These are phyloP conservation scores for Tachycineta bicolor DNA, from an alignment of 2,113 vertebrate species.

Conservation along the genomic window DNA sequence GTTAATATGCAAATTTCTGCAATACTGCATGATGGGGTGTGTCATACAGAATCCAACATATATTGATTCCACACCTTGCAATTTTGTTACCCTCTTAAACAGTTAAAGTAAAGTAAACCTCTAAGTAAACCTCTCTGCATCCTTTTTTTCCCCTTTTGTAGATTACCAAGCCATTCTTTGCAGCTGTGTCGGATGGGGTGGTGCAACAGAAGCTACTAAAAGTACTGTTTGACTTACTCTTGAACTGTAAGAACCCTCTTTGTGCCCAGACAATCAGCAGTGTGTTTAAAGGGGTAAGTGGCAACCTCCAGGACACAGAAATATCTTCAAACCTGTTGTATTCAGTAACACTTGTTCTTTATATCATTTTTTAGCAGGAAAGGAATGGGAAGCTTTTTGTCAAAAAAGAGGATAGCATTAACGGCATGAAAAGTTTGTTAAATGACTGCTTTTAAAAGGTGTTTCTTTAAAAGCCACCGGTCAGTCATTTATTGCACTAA, in stretches of 20 bases:
- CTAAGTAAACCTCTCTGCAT: not conserved
- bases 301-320: not conserved
- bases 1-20: not conserved
- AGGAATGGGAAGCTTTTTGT: not conserved
- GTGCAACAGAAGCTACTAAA: constrained; percentile 87
- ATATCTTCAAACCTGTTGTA: not conserved
- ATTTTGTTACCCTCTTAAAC: not conserved
- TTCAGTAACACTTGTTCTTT: not conserved
- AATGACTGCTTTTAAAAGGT: not conserved
- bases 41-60: not conserved
- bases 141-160: constrained; percentile 49
- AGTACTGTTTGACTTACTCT: constrained; percentile 86
- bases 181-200: constrained; percentile 78
- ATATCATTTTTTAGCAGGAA: not conserved
- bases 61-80: not conserved
- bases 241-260: constrained; percentile 76
- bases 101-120: not conserved
- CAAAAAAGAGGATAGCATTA: not conserved
- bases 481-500: not conserved
- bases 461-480: not conserved
- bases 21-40: not conserved
- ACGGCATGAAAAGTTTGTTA: not conserved
- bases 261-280: constrained; percentile 82
- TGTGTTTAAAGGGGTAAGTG: constrained; percentile 91
- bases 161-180: constrained; percentile 91